Evolutionary conservation across 2,888 invertebrate species (phyloP).

Genomic region (Lochmaea crataegi): DNA sequence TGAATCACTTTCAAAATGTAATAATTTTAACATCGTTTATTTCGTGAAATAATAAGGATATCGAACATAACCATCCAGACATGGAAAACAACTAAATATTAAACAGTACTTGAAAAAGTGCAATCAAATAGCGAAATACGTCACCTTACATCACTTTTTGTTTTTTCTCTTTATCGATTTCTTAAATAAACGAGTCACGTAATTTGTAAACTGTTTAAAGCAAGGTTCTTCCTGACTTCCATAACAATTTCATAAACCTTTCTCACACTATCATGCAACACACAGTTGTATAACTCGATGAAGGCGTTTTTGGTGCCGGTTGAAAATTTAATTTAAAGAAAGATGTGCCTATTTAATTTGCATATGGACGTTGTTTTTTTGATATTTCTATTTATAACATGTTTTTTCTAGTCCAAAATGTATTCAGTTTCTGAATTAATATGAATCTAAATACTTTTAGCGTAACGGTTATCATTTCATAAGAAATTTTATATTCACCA

Average conservation of each 20-base stretch:
- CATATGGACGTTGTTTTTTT: too few relatives aligned
- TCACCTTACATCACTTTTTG: not conserved
- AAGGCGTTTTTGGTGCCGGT: not conserved
- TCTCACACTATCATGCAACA: not conserved
- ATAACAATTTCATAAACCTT: not conserved
- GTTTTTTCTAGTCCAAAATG: too few relatives aligned
- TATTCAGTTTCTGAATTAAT: too few relatives aligned
- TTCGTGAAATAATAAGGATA: too few relatives aligned
- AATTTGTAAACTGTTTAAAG: not conserved
- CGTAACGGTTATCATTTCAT: too few relatives aligned
- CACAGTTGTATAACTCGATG: not conserved
- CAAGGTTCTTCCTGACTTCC: constrained; percentile 9
- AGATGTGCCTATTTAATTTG: too few relatives aligned
- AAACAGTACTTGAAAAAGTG: not conserved
- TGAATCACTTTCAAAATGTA: not conserved
- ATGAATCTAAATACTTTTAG: too few relatives aligned
- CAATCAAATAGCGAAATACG: not conserved
- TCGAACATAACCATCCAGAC: too few relatives aligned
- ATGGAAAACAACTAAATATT: not conserved
- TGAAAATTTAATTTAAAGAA: too few relatives aligned
- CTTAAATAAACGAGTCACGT: not conserved
- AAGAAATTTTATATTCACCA: too few relatives aligned
- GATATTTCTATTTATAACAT: too few relatives aligned
- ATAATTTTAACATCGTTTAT: too few relatives aligned
- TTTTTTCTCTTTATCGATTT: not conserved